A percentile compares a stretch with the other conserved stretches of the same genome.
Conservation (phyloP, 2,888 invertebrate genomes). For the Amorpha juglandis region DNA sequence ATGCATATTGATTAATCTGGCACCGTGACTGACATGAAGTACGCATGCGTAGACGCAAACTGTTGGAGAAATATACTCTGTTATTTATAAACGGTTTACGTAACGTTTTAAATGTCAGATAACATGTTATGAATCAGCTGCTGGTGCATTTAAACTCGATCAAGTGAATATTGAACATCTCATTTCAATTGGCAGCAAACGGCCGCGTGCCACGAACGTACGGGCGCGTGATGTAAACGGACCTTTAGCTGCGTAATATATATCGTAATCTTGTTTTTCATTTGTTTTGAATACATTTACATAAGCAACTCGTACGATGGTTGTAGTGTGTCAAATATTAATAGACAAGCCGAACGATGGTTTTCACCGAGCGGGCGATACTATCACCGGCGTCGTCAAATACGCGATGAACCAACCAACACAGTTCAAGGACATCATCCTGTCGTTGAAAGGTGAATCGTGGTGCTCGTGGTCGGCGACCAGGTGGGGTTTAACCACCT, state of each 20-base stretch:
- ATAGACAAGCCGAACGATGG: conserved; percentile 30
- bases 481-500: not conserved
- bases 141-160: not conserved
- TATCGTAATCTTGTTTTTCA: not conserved
- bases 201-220: not conserved
- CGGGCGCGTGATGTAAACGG: not conserved
- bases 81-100: not conserved
- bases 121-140: not conserved
- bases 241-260: not conserved
- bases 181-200: not conserved
- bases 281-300: too few relatives aligned
- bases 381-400: conserved; percentile 33
- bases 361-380: conserved; percentile 30
- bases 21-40: not conserved
- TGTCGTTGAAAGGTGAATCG: conserved; percentile 35
- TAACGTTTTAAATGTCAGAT: not conserved
- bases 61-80: not conserved
- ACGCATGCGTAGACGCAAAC: not conserved
- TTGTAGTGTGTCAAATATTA: conserved; percentile 36
- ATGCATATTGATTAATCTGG: not conserved
- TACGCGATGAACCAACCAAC: conserved; percentile 33
- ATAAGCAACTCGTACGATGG: conserved; percentile 28
- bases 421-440: conserved; percentile 31
- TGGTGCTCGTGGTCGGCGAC: conserved; percentile 31
- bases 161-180: not conserved